Percentiles rank a stretch among this genome's conserved stretches.
Evolutionary conservation across 2,888 invertebrate genomes (phyloP).

Genomic region (Drosophila mulleri): DNA sequence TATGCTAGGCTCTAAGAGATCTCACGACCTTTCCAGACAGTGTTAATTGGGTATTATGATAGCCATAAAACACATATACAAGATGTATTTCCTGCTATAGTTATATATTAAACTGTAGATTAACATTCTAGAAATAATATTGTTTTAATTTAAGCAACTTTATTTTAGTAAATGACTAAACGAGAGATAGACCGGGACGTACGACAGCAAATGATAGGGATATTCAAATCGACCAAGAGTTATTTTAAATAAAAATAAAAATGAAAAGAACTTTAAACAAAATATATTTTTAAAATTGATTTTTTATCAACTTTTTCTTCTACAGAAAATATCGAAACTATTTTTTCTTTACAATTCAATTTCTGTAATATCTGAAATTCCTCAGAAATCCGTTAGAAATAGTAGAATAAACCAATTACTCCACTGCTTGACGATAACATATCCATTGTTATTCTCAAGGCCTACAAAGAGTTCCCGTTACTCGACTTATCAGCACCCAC

Average conservation of each 20-base stretch:
- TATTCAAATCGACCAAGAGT: too few species aligned
- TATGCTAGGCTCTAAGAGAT: slow-evolving; percentile 18
- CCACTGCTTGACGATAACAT: slow-evolving; percentile 5
- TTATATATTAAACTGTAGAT: background rate
- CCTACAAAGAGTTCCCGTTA: slow-evolving; percentile 40
- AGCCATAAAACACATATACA: slow-evolving; percentile 8
- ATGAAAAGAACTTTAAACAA: too few species aligned
- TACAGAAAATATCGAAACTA: background rate
- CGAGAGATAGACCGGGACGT: too few species aligned
- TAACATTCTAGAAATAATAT: background rate
- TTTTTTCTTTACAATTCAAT: background rate
- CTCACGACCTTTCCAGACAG: slow-evolving; percentile 35
- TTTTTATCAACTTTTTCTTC: too few species aligned
- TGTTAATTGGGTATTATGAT: slow-evolving; percentile 59
- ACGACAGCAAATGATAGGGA: too few species aligned
- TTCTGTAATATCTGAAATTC: background rate
- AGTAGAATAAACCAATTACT: background rate
- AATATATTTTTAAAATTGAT: too few species aligned
- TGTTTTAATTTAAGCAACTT: background rate
- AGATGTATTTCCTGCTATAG: background rate
- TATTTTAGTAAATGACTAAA: background rate
- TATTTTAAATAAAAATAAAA: too few species aligned
- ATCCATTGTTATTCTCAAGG: slow-evolving; percentile 1
- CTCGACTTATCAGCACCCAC: slow-evolving; percentile 52
- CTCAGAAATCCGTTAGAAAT: background rate